Conservation (phyloP, 2,113 vertebrate genomes). For the Melanostigma gelatinosum region DNA sequence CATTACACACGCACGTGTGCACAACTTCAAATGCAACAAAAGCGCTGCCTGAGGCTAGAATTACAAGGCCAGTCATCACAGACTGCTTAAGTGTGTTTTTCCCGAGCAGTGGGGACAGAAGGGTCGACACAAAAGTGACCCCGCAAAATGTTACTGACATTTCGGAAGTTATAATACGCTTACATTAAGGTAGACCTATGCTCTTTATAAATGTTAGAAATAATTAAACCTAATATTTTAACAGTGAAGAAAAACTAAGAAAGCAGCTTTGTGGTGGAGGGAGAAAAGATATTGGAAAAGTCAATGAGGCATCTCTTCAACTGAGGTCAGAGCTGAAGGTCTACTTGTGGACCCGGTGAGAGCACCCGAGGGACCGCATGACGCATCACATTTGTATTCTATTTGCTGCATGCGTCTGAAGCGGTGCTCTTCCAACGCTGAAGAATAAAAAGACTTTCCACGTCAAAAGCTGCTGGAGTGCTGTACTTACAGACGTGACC, state of each 20-base stretch:
- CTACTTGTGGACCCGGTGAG: constrained; percentile 16
- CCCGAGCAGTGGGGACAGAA: not conserved
- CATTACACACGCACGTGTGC: constrained; percentile 14
- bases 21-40: not conserved
- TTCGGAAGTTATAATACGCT: not conserved
- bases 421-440: constrained; percentile 7
- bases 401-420: constrained; percentile 36
- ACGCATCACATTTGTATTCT: constrained; percentile 42
- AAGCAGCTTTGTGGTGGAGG: constrained; percentile 14
- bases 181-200: not conserved
- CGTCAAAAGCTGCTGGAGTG: constrained; percentile 62
- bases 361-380: constrained; percentile 19
- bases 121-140: not conserved
- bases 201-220: not conserved
- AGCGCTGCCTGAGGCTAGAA: constrained; percentile 3
- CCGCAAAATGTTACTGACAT: not conserved
- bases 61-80: not conserved
- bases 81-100: not conserved
- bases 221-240: not conserved
- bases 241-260: not conserved
- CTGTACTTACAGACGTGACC: constrained; percentile 54
- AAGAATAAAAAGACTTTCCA: constrained; percentile 58
- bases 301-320: constrained; percentile 15
- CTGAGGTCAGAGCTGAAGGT: constrained; percentile 44
- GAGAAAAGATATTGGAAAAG: not conserved